A percentile compares a stretch with the other conserved stretches of the same genome.
These are phyloP conservation scores for Temnothorax unifasciatus DNA, from an alignment of 2,888 invertebrate genomes.

Conservation along the genomic window DNA sequence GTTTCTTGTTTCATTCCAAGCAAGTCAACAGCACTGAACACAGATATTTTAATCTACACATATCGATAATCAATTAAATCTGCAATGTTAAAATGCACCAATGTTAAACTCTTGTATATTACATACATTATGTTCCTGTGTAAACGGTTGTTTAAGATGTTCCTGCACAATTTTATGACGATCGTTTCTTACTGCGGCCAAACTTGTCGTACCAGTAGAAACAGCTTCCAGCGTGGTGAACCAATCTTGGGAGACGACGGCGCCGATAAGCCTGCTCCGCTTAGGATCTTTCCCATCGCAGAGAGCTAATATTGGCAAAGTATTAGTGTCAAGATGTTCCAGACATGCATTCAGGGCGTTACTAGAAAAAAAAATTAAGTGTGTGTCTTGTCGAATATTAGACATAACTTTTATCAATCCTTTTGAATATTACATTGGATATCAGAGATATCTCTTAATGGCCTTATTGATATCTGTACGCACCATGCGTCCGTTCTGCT, in stretches of 20 bases:
- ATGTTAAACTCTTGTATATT: neutral
- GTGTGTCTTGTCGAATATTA: neutral
- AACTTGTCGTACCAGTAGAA: conserved; percentile 44
- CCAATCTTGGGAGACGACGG: conserved; percentile 62
- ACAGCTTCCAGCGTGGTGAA: conserved; percentile 72
- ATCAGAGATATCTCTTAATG: neutral
- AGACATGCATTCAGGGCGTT: conserved; percentile 70
- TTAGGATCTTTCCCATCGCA: conserved; percentile 73
- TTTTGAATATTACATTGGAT: neutral
- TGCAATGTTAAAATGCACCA: neutral
- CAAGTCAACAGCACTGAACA: conserved; percentile 72
- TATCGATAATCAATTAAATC: neutral
- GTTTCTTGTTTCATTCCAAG: conserved; percentile 72
- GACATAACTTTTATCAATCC: neutral
- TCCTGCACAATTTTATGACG: conserved; percentile 58
- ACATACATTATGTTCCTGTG: conserved; percentile 59
- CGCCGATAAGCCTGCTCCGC: conserved; percentile 71
- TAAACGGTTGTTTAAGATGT: conserved; percentile 63
- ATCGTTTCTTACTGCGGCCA: conserved; percentile 46
- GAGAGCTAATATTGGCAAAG: conserved; percentile 73
- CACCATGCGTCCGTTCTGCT: conserved; percentile 73
- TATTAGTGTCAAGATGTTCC: conserved; percentile 59
- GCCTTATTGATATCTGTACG: neutral
- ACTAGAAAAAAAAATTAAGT: conserved; percentile 59
- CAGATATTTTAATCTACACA: conserved; percentile 66